Evolutionary conservation across 2,888 invertebrate genomes (phyloP).

Genomic region (Panorpa germanica): DNA sequence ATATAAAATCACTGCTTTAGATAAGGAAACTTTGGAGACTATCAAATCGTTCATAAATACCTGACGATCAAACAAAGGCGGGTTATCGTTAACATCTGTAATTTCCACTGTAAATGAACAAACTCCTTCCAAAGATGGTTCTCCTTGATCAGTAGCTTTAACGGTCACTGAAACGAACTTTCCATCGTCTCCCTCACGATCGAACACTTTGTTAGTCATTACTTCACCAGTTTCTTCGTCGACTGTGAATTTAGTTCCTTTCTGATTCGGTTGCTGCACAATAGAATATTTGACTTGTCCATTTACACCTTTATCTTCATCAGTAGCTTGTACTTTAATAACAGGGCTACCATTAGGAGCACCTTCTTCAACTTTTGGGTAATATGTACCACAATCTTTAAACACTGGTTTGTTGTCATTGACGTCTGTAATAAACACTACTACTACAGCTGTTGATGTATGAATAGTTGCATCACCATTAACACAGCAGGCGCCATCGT

Average conservation of each 20-base stretch:
- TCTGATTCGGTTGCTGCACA: constrained; percentile 86
- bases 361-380: constrained; percentile 86
- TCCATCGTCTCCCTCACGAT: constrained; percentile 91
- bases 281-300: constrained; percentile 95
- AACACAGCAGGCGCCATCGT: constrained; percentile 93
- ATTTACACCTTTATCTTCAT: constrained; percentile 90
- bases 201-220: constrained; percentile 88
- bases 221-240: constrained; percentile 92
- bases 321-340: constrained; percentile 84
- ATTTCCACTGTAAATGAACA: constrained; percentile 98
- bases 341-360: constrained; percentile 87
- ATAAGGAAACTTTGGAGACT: constrained; percentile 8
- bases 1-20: background rate
- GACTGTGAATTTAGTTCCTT: constrained; percentile 88
- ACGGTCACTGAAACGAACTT: constrained; percentile 93
- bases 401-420: constrained; percentile 95
- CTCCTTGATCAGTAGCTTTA: constrained; percentile 97
- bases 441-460: constrained; percentile 86
- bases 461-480: constrained; percentile 76
- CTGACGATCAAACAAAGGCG: constrained; percentile 86
- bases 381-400: constrained; percentile 82
- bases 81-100: constrained; percentile 94
- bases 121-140: constrained; percentile 90
- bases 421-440: constrained; percentile 91
- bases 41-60: constrained; percentile 25